Evolutionary conservation across 92 coral and sea anemone species (phyloP).

Genomic region (Siderastrea siderea): DNA sequence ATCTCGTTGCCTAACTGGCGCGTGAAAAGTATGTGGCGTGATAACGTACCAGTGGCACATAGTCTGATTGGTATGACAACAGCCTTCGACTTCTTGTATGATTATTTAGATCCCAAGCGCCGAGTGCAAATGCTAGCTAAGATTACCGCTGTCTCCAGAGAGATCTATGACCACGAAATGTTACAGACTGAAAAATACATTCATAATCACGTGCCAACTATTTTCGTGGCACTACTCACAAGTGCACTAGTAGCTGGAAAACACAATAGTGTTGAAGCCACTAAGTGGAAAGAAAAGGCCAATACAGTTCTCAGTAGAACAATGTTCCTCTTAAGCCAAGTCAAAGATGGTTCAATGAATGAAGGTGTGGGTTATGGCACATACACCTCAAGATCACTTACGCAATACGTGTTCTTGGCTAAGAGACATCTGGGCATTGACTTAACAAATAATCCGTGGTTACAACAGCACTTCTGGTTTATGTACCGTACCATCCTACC

Average conservation of each 20-base stretch:
- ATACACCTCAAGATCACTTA: conserved; percentile 82
- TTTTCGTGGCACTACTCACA: conserved; percentile 75
- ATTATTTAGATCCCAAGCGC: conserved; percentile 54
- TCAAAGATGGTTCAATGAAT: conserved; percentile 80
- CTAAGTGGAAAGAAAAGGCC: conserved; percentile 66
- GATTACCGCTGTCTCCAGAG: conserved; percentile 33
- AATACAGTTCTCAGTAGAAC: conserved; percentile 72
- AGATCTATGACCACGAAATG: conserved; percentile 50
- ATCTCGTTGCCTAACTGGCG: conserved; percentile 71
- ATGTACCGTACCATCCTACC: conserved; percentile 82
- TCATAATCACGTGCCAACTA: conserved; percentile 89
- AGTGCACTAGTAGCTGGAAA: conserved; percentile 66
- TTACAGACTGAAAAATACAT: conserved; percentile 9
- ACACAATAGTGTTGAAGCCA: conserved; percentile 49
- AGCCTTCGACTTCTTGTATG: conserved; percentile 78
- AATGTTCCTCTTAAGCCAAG: conserved; percentile 71
- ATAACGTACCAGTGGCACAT: conserved; percentile 89
- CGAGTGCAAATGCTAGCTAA: conserved; percentile 50
- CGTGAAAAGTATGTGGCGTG: conserved; percentile 38
- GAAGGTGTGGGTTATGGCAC: conserved; percentile 89
- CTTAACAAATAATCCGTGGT: conserved; percentile 71
- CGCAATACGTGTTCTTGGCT: conserved; percentile 81
- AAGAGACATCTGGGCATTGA: conserved; percentile 66
- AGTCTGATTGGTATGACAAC: conserved; percentile 79
- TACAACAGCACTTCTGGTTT: conserved; percentile 84